Conservation (phyloP, 2,113 vertebrate species). For the Plotosus lineatus region DNA sequence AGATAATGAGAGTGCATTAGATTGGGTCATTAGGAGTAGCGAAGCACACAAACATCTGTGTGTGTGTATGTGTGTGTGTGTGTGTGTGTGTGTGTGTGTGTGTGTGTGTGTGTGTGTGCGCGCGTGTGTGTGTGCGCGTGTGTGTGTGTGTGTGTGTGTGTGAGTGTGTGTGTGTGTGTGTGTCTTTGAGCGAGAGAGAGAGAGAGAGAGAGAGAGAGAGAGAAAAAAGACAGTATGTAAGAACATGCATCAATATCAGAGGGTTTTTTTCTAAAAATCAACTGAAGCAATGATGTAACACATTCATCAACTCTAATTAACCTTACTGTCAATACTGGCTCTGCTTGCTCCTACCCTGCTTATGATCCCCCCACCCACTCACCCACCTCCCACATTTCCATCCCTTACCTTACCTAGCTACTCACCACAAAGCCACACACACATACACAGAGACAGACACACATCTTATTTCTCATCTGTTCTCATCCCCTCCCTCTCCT, state of each 20-base stretch:
- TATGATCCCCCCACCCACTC: neutral
- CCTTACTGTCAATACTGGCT: conserved; percentile 38
- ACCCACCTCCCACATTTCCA: neutral
- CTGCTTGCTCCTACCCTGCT: conserved; percentile 28
- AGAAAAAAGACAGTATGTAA: too few relatives aligned
- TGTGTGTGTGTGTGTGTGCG: neutral
- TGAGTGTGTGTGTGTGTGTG: neutral
- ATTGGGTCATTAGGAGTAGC: conserved; percentile 21
- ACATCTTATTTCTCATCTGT: conserved; percentile 39
- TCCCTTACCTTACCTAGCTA: neutral
- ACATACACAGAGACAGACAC: conserved; percentile 3
- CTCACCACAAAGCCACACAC: neutral
- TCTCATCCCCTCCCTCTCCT: conserved; percentile 1
- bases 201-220: too few relatives aligned
- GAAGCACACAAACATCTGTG: conserved; percentile 1
- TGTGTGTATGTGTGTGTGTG: conserved; percentile 13
- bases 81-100: conserved; percentile 8
- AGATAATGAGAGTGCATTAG: conserved; percentile 34
- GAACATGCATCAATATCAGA: neutral
- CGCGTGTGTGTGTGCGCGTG: neutral
- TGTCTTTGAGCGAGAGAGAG: neutral
- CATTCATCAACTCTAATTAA: conserved; percentile 50
- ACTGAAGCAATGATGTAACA: conserved; percentile 24
- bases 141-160: neutral
- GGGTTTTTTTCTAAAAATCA: neutral